Evolutionary conservation across 2,113 vertebrate genomes (phyloP).

Genomic region (Calonectris borealis): DNA sequence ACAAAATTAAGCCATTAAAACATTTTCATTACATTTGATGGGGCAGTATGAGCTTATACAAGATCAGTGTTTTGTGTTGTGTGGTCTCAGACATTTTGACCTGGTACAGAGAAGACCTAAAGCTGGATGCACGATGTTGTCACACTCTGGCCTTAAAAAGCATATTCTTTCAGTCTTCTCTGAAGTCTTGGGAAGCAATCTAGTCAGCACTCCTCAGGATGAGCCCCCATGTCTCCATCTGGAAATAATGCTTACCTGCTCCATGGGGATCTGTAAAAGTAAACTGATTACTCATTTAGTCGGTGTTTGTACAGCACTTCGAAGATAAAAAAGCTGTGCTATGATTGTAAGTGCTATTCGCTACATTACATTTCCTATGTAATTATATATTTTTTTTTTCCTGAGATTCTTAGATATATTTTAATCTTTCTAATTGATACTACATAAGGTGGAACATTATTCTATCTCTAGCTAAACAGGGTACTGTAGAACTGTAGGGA

Average conservation of each 20-base stretch:
- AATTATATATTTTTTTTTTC: neutral
- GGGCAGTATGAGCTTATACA: neutral
- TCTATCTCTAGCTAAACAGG: constrained; percentile 30
- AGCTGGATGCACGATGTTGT: neutral
- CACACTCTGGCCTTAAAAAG: neutral
- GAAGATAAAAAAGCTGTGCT: neutral
- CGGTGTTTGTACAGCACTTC: neutral
- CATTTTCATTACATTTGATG: neutral
- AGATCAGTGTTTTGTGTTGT: neutral
- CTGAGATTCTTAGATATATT: constrained; percentile 3
- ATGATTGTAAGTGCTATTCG: neutral
- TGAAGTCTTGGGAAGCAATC: neutral
- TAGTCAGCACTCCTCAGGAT: neutral
- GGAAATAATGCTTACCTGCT: neutral
- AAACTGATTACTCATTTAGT: neutral
- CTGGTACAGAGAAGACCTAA: neutral
- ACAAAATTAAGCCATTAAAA: neutral
- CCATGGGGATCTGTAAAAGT: neutral
- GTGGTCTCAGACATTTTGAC: neutral
- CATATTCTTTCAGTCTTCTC: neutral
- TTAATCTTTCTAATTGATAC: constrained; percentile 34
- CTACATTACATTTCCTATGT: neutral
- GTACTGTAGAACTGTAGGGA: neutral
- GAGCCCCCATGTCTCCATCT: neutral
- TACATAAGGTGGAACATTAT: neutral